These are phyloP conservation scores for Recurvirostra avosetta DNA, from an alignment of 2,113 vertebrate species.

Conservation along the genomic window DNA sequence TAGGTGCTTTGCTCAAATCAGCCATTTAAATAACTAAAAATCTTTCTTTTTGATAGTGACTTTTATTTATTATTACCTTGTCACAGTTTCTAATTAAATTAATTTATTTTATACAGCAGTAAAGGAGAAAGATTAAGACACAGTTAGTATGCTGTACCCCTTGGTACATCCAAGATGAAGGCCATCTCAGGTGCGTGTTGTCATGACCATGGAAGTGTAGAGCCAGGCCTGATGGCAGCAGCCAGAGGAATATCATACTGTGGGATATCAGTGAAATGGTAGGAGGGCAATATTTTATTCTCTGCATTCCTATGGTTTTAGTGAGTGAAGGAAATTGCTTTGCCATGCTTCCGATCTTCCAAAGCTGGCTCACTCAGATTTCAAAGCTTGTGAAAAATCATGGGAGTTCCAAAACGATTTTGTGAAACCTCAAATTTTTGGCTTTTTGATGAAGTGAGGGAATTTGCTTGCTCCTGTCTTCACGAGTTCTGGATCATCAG, in stretches of 20 bases:
- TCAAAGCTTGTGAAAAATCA: not conserved
- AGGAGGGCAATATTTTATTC: not conserved
- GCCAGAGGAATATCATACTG: not conserved
- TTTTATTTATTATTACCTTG: constrained; percentile 11
- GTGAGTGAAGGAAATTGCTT: not conserved
- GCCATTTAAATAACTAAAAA: not conserved
- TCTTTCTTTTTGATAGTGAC: not conserved
- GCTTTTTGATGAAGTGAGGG: not conserved
- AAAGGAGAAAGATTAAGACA: not conserved
- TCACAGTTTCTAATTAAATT: constrained; percentile 11
- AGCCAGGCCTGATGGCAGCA: not conserved
- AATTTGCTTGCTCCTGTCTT: not conserved
- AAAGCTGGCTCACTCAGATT: not conserved
- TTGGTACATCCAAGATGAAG: not conserved
- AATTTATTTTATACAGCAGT: not conserved
- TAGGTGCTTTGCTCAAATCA: not conserved
- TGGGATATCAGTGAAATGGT: not conserved
- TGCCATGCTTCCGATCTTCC: not conserved
- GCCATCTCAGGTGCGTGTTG: not conserved
- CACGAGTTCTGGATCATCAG: rapidly evolving
- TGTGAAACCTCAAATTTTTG: not conserved
- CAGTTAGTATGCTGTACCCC: not conserved
- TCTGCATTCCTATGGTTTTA: not conserved
- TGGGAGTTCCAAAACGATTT: not conserved
- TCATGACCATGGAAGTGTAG: not conserved